phyloP scores from a whole-genome alignment of 2,113 vertebrate genomes.

The Myrmophylax atrothorax region DNA sequence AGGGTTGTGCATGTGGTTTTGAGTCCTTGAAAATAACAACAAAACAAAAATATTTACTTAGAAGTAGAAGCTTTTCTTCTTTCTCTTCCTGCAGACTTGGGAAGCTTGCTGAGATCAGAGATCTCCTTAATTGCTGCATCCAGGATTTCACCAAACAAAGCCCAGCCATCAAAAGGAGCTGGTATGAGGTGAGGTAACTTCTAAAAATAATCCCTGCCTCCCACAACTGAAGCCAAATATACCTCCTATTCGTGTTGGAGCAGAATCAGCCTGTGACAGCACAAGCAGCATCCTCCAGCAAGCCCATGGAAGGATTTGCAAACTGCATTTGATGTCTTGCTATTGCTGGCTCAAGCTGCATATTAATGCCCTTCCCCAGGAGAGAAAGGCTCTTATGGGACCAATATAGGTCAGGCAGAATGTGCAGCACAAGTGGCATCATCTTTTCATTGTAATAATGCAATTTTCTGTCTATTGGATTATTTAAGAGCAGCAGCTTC shows the following conservation, averaged over 20 bases:
- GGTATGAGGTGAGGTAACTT: constrained; percentile 40
- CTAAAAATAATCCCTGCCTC: constrained; percentile 59
- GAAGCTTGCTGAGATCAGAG: constrained; percentile 49
- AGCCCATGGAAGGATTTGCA: not conserved
- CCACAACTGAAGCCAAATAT: constrained; percentile 56
- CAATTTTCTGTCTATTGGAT: not conserved
- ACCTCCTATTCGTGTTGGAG: constrained; percentile 2
- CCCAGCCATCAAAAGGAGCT: constrained; percentile 49
- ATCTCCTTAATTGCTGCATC: constrained; percentile 43
- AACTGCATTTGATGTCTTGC: constrained; percentile 7
- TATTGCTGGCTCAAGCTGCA: not conserved
- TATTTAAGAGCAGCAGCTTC: constrained; percentile 5
- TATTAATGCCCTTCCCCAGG: not conserved
- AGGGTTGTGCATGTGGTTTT: not conserved
- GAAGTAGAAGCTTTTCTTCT: constrained; percentile 17
- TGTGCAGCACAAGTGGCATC: not conserved
- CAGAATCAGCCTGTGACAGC: constrained; percentile 29
- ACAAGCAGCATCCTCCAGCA: constrained; percentile 34
- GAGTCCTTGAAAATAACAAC: not conserved
- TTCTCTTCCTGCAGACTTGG: not conserved
- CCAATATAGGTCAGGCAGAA: constrained; percentile 7
- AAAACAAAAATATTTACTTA: not conserved
- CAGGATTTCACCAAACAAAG: constrained; percentile 29
- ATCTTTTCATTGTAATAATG: not conserved
- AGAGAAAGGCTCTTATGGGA: not conserved